Evolutionary conservation across 1,140 invertebrate species (phyloP), one percentile per base, ranked within the genome.

Genomic region (Arion vulgaris): DNA sequence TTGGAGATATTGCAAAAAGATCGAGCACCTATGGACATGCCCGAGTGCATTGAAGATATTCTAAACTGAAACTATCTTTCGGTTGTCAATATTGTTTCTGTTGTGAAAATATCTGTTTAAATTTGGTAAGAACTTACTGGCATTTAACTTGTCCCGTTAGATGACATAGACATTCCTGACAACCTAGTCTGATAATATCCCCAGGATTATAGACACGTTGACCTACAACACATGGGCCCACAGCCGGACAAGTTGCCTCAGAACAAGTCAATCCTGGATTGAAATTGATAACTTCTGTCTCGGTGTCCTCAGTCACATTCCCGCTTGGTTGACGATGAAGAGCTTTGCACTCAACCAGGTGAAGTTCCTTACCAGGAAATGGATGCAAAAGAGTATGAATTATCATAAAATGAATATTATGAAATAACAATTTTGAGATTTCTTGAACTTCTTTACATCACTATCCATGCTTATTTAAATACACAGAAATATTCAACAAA

Each of bases 101-200:
- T n/a, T n/a, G n/a, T n/a, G n/a, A n/a, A n/a, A n/a, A n/a, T n/a
- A n/a, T n/a, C n/a, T n/a, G n/a, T n/a, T n/a, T n/a, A n/a, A n/a
- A n/a, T n/a, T n/a, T n/a, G n/a, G n/a, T n/a, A n/a, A 32, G 15
- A 38, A 84, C 81, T 86, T 82, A 91, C 90, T 84, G 86, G 85
- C 90, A 91, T 23, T 83, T 83, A 82, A 89, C 83, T 66, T 83
- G 53, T 36, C 86, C 87, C 39, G 84, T 84, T 5, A 77, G 82
- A 62, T 87, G 73, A 87, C 90, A 91, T 1, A 78, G 83, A 85
- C 90, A 91, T 49, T 87, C 82, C 84, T 91, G 87, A 84, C 89
- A 90, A 28, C 89, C 89, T 9, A 89, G 84, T 15, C 69, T 77
- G 28, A 86, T 83, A 1, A 75, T 69, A 17, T 88, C 80, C 26